Conservation (phyloP, 1,140 invertebrate genomes). For the Arctopsyche grandis region DNA sequence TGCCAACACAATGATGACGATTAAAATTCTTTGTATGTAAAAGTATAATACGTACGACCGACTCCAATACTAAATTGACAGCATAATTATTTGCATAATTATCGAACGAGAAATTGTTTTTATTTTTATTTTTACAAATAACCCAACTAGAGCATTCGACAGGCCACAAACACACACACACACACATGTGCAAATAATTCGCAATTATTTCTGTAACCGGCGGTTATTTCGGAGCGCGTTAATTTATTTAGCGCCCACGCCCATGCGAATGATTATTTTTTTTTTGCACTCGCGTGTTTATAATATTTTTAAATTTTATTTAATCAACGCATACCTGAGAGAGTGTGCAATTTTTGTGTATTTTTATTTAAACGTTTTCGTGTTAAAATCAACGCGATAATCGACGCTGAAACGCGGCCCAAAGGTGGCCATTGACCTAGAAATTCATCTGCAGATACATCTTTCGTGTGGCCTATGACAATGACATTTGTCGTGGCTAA, state of each 20-base stretch:
- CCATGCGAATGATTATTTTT: conserved; percentile 10
- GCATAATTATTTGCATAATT: conserved; percentile 18
- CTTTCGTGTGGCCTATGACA: too few species aligned
- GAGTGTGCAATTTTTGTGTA: too few species aligned
- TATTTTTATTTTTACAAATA: conserved; percentile 11
- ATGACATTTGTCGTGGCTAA: too few species aligned
- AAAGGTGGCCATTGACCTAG: too few species aligned
- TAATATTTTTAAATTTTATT: too few species aligned
- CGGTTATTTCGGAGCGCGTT: conserved; percentile 19
- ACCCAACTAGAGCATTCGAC: conserved; percentile 13
- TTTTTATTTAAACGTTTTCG: too few species aligned
- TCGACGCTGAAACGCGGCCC: too few species aligned
- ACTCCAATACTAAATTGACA: conserved; percentile 18
- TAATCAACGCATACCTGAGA: too few species aligned
- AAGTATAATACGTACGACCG: not conserved
- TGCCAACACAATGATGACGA: conserved; percentile 5
- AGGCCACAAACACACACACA: not conserved
- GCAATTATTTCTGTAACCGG: conserved; percentile 27
- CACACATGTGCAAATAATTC: not conserved
- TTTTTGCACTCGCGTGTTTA: not conserved
- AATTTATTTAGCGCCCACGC: conserved; percentile 30
- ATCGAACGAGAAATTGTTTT: not conserved
- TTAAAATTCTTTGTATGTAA: not conserved
- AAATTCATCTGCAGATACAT: too few species aligned
- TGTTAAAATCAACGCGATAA: too few species aligned